Percentiles rank a stretch among this genome's conserved stretches.
phyloP scores from a whole-genome alignment of 2,113 vertebrate species.

The Dromaius novaehollandiae region DNA sequence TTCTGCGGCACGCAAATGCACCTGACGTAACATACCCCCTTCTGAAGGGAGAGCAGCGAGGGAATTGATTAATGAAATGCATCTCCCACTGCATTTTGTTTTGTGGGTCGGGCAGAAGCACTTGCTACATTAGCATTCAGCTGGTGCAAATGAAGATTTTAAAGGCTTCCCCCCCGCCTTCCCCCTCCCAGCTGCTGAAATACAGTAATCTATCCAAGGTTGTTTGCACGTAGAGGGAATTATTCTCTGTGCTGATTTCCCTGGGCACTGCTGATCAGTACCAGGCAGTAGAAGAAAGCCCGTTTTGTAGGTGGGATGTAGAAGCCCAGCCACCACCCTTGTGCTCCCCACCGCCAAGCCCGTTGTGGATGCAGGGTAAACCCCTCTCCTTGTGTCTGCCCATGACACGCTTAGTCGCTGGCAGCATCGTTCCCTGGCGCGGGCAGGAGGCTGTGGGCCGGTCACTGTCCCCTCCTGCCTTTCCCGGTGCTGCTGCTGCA shows the following conservation, averaged over 20 bases:
- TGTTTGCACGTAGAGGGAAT: background rate
- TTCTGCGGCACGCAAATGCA: background rate
- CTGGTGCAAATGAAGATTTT: background rate
- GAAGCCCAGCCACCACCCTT: background rate
- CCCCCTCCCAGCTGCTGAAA: background rate
- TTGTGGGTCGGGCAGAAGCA: background rate
- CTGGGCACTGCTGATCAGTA: background rate
- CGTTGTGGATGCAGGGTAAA: background rate
- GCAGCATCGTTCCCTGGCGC: background rate
- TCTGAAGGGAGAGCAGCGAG: background rate
- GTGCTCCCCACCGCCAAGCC: background rate
- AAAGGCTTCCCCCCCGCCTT: background rate
- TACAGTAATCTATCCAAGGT: background rate
- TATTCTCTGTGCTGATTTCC: background rate
- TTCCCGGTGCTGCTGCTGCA: background rate
- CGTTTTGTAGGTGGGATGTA: background rate
- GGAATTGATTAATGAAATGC: constrained; percentile 33
- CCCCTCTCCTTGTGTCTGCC: background rate
- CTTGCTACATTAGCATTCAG: constrained; percentile 49
- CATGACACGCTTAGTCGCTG: no score
- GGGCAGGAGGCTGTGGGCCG: background rate
- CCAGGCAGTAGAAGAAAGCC: background rate
- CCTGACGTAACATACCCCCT: background rate
- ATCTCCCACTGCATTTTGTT: background rate
- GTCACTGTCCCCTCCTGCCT: background rate